A percentile compares a stretch with the other conserved stretches of the same genome.
phyloP scores from a whole-genome alignment of 2,888 invertebrate genomes.

The Julus scandinavius region DNA sequence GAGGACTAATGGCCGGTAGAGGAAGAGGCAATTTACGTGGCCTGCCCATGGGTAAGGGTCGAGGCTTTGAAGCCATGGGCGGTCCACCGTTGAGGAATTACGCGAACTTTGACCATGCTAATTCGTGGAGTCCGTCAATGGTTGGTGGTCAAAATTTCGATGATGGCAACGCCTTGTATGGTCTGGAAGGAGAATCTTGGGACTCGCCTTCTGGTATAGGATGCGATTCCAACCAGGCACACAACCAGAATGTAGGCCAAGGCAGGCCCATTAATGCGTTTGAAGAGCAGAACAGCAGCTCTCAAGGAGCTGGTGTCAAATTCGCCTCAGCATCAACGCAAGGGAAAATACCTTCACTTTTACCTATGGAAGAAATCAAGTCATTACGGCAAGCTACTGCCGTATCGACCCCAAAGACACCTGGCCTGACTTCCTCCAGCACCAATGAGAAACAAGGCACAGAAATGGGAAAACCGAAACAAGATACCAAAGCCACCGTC shows the following conservation, averaged over 20 bases:
- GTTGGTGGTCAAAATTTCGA: background rate
- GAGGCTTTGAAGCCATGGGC: no score
- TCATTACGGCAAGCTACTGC: background rate
- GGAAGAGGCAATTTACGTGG: background rate
- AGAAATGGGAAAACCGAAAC: background rate
- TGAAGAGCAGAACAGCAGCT: background rate
- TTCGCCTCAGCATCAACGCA: background rate
- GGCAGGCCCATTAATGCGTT: background rate
- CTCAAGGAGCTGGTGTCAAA: background rate
- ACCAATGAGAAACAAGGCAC: background rate
- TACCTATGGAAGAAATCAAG: background rate
- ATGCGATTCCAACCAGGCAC: no score
- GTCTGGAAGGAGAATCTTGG: no score
- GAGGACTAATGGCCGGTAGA: background rate
- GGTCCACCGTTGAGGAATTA: no score
- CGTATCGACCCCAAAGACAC: background rate
- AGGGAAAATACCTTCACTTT: background rate
- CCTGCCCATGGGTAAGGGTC: background rate
- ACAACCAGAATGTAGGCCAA: background rate
- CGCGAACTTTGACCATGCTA: no score
- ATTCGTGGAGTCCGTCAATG: no score
- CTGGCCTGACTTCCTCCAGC: background rate
- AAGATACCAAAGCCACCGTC: background rate
- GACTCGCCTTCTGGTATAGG: no score
- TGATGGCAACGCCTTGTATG: background rate